phyloP scores from a whole-genome alignment of 2,113 vertebrate genomes.

The Pteronura brasiliensis region DNA sequence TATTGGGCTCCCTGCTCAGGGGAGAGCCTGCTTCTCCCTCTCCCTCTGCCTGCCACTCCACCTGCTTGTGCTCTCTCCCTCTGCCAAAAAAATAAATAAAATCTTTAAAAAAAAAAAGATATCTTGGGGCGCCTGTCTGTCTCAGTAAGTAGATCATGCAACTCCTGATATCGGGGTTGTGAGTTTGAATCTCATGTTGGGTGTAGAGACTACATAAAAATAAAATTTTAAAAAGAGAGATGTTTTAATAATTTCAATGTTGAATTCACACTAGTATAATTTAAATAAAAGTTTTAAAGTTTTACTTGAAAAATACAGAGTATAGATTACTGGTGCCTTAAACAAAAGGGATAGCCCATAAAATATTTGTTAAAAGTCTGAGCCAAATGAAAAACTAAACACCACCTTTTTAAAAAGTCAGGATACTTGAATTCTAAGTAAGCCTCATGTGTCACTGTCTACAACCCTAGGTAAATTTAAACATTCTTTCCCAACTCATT shows the following conservation, averaged over 20 bases:
- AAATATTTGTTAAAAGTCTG: not conserved
- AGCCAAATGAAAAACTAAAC: not conserved
- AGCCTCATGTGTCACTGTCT: not conserved
- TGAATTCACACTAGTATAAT: not conserved
- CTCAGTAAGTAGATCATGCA: not conserved
- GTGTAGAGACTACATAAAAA: not conserved
- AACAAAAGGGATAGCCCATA: not conserved
- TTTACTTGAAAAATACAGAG: slow-evolving; percentile 10
- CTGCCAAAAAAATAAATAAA: too few species aligned
- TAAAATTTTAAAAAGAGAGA: not conserved
- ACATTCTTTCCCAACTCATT: not conserved
- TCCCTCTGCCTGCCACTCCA: too few species aligned
- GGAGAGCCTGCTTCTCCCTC: too few species aligned
- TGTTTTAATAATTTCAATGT: not conserved
- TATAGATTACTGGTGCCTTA: not conserved
- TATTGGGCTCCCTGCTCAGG: too few species aligned
- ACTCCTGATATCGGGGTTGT: not conserved
- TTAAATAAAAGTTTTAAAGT: not conserved
- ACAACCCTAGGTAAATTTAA: not conserved
- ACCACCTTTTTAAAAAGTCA: not conserved
- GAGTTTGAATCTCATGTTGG: not conserved
- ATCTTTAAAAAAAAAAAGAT: too few species aligned
- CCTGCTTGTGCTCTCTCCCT: too few species aligned
- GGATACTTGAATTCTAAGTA: not conserved
- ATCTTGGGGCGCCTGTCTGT: not conserved